Evolutionary conservation across 1,140 invertebrate genomes (phyloP).

Genomic region (Eurosta solidaginis): DNA sequence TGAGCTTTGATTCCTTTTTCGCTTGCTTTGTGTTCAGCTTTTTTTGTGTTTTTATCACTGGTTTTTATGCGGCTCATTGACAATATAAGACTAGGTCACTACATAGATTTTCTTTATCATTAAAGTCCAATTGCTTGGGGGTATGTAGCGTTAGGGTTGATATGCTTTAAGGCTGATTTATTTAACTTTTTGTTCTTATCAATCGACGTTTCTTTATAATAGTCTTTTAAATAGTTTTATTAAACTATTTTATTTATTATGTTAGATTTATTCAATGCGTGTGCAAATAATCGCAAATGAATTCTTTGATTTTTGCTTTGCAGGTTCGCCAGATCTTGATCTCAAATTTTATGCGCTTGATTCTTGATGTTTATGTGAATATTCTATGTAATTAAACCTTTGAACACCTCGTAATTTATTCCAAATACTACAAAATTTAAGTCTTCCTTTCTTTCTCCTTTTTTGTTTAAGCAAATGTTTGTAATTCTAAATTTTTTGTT

Average conservation of each 20-base stretch:
- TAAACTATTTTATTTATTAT: neutral
- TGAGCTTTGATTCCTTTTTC: neutral
- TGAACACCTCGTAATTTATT: neutral
- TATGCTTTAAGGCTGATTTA: constrained; percentile 16
- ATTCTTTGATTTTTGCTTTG: neutral
- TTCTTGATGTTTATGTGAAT: neutral
- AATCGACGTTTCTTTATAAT: neutral
- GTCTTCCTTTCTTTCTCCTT: constrained; percentile 37
- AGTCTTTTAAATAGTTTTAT: neutral
- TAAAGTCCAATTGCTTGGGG: neutral
- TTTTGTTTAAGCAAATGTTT: neutral
- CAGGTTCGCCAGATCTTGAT: neutral
- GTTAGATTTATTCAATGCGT: constrained; percentile 1
- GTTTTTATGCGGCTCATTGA: neutral
- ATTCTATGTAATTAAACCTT: constrained; percentile 4
- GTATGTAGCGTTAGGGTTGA: neutral
- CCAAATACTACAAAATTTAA: constrained; percentile 34
- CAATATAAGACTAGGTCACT: neutral
- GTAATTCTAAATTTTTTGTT: constrained; percentile 9
- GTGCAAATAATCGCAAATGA: neutral
- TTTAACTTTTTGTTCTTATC: constrained; percentile 6
- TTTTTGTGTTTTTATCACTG: neutral
- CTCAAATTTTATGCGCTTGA: neutral
- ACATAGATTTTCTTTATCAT: neutral
- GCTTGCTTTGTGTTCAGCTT: neutral